phyloP scores from a whole-genome alignment of 2,888 invertebrate genomes.

The Perdita meconis region DNA sequence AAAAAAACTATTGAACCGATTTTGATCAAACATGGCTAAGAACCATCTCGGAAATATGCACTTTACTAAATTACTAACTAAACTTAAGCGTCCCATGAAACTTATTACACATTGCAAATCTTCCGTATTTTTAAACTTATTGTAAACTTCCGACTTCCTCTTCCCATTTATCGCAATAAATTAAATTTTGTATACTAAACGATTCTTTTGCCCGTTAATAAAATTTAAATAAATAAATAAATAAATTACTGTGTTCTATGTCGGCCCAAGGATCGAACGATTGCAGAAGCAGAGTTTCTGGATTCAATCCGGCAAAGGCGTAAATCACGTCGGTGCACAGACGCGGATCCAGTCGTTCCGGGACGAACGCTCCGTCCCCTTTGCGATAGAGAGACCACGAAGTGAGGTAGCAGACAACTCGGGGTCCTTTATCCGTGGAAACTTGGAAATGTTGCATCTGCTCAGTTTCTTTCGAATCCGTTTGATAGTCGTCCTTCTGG shows the following conservation, averaged over 20 bases:
- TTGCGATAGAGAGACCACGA: constrained; percentile 95
- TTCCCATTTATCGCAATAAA: too few species aligned
- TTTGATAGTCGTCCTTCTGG: background rate
- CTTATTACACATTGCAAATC: too few species aligned
- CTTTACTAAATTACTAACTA: too few species aligned
- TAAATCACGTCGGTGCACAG: constrained; percentile 96
- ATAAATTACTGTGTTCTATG: constrained; percentile 89
- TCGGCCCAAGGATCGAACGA: constrained; percentile 96
- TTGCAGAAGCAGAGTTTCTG: constrained; percentile 90
- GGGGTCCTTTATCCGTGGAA: constrained; percentile 62
- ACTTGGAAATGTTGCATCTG: constrained; percentile 66
- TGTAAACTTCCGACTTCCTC: too few species aligned
- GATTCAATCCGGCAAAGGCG: constrained; percentile 94
- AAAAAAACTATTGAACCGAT: too few species aligned
- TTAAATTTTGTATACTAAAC: too few species aligned
- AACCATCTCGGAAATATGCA: too few species aligned
- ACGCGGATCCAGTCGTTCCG: constrained; percentile 92
- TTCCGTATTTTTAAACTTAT: too few species aligned
- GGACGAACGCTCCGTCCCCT: constrained; percentile 93
- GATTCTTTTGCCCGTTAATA: too few species aligned
- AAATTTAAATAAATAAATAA: too few species aligned
- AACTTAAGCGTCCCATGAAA: too few species aligned
- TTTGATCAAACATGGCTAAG: too few species aligned
- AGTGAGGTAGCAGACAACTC: constrained; percentile 94
- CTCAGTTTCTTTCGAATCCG: constrained; percentile 56